phyloP scores from a whole-genome alignment of 2,888 invertebrate genomes.

The Hirtodrosophila trivittata region DNA sequence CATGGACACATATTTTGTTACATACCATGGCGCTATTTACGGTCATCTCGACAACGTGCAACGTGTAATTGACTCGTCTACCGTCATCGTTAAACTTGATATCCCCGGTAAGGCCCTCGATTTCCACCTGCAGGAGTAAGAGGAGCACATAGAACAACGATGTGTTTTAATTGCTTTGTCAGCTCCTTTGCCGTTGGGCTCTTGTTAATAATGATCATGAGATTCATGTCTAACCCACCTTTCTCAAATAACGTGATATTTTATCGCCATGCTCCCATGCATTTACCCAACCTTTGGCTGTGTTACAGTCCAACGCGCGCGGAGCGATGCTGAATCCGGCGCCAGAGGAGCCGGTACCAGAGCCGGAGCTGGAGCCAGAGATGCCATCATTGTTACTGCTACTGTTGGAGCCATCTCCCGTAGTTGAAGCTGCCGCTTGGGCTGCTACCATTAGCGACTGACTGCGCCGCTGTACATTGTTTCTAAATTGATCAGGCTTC shows the following conservation, averaged over 20 bases:
- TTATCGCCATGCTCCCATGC: constrained; percentile 96
- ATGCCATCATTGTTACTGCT: constrained; percentile 32
- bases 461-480: constrained; percentile 88
- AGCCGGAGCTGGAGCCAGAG: constrained; percentile 14
- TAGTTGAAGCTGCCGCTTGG: constrained; percentile 75
- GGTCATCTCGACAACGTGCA: constrained; percentile 96
- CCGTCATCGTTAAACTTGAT: constrained; percentile 96
- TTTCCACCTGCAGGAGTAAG: constrained; percentile 89
- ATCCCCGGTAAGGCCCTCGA: constrained; percentile 95
- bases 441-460: constrained; percentile 84
- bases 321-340: constrained; percentile 78
- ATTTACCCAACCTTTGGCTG: constrained; percentile 92
- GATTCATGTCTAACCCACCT: constrained; percentile 77
- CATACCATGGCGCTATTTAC: constrained; percentile 82
- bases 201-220: constrained; percentile 41
- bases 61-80: constrained; percentile 93
- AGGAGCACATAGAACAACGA: constrained; percentile 3
- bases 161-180: constrained; percentile 73
- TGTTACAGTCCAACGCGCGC: constrained; percentile 91
- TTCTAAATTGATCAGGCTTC: constrained; percentile 92
- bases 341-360: constrained; percentile 81
- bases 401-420: constrained; percentile 70
- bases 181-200: constrained; percentile 31
- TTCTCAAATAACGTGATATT: constrained; percentile 93
- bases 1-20: constrained; percentile 12